Base-by-base conservation (phyloP, 2,888 invertebrate species). In the Metacarcinus magister region DNA sequence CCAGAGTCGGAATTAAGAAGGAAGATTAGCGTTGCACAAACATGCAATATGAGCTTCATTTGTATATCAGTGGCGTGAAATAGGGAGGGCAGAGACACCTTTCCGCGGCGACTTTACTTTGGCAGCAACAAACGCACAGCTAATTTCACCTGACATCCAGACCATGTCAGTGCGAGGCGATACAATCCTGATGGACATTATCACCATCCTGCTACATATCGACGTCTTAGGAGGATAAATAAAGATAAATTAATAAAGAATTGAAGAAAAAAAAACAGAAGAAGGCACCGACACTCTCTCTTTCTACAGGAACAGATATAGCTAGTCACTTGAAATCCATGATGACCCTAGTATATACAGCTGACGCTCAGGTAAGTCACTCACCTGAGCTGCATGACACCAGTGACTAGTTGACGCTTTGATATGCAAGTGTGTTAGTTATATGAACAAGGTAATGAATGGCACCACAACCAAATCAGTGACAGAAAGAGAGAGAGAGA, bases 401-500 rank as follows among this genome's bases (percentile, higher is more conserved):
- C 54, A 54, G 13, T 13, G 5, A 54, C 16, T 54, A 54, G 13
- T 16, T 54, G 8, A 54, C 2, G 0, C 16, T 16, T 54, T 16
- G 54, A 16, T 54, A 54, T 54, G 54, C 54, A 54, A 54, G 8
- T 7, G 54, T 0, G 10, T 10, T 16, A 1, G 54, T 1, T 54
- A 10, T 48, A 10, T 48, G 48, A 7, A 7, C 13, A 54, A 10
- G 10, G 54, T 13, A 54, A 16, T 13, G 54, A 54, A 16, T 1
- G 8, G 10, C 1, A 7, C 1, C 1, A 10, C 1, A 10, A 7
- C 1, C 1, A 10, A 7, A 16, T 13, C 13, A 54, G 54, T 13
- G 54, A 54, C 13, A 32, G 87, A 87, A n/a, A 87, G 87, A 87
- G 87, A 87, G 87, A 87, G 87, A 87, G 87, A 87, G 87, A 87